Evolutionary conservation across 2,888 invertebrate species (phyloP).

Genomic region (Xylophagus ater): DNA sequence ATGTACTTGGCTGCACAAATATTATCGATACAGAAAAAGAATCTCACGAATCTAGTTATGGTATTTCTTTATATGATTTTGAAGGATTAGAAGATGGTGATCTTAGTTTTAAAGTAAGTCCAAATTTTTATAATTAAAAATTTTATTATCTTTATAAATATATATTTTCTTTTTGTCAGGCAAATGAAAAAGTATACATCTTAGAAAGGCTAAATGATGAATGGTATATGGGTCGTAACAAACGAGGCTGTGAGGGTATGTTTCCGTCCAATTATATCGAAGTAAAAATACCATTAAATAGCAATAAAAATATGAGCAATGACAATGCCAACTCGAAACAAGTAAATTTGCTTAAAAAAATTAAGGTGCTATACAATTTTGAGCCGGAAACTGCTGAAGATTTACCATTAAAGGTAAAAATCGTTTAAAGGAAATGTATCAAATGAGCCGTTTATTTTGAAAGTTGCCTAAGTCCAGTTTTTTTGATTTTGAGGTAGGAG

Average conservation of each 20-base stretch:
- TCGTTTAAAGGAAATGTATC: constrained; percentile 4
- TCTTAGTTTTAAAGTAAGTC: constrained; percentile 63
- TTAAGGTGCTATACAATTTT: constrained; percentile 64
- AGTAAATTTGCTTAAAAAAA: no score
- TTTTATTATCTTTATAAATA: constrained; percentile 3
- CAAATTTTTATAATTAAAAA: not conserved
- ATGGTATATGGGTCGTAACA: constrained; percentile 67
- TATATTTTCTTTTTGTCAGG: constrained; percentile 42
- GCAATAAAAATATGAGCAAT: constrained; percentile 32
- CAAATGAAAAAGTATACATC: constrained; percentile 59
- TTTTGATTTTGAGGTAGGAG: constrained; percentile 2
- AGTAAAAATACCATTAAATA: constrained; percentile 57
- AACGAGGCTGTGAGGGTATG: constrained; percentile 58
- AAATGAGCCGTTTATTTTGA: no score
- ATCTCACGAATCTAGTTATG: constrained; percentile 49
- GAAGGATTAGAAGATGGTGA: constrained; percentile 63
- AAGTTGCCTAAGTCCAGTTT: not conserved
- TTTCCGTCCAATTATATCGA: constrained; percentile 74
- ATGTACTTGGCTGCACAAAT: constrained; percentile 31
- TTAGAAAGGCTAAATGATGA: constrained; percentile 60
- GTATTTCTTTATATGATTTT: constrained; percentile 70
- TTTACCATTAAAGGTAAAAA: constrained; percentile 43
- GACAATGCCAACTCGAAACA: constrained; percentile 1
- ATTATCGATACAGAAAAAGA: constrained; percentile 24
- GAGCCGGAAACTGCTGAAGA: constrained; percentile 49